Evolutionary conservation across 2,797 vertebrate species (phyloP).

Genomic region (Decapterus maruadsi): DNA sequence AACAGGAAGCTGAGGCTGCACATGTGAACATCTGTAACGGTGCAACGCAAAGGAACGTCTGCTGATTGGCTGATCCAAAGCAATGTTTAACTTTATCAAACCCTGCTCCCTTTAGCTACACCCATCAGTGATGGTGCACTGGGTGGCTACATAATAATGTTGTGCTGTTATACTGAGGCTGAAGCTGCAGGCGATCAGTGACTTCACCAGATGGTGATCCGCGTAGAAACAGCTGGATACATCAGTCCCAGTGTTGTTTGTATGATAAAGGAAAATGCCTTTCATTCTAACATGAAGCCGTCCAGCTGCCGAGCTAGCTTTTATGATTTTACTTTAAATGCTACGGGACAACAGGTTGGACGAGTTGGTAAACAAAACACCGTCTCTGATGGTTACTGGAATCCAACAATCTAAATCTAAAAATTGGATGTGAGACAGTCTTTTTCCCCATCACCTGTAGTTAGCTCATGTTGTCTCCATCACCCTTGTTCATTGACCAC

Average conservation of each 20-base stretch:
- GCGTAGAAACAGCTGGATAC: not conserved
- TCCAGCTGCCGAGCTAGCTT: not conserved
- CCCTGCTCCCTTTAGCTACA: not conserved
- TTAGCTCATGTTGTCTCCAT: not conserved
- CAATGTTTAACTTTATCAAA: not conserved
- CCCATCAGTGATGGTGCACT: not conserved
- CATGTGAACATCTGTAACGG: not conserved
- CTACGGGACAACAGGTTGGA: too few species aligned
- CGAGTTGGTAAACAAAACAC: not conserved
- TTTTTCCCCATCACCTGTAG: not conserved
- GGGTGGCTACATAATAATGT: not conserved
- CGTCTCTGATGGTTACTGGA: not conserved
- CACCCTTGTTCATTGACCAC: not conserved
- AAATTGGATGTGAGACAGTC: not conserved
- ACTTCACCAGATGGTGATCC: too few species aligned
- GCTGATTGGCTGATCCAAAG: not conserved
- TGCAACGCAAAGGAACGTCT: not conserved
- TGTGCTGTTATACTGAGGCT: not conserved
- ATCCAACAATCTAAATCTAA: not conserved
- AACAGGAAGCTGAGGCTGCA: not conserved
- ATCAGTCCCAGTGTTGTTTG: not conserved
- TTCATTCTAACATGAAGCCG: not conserved
- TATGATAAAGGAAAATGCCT: not conserved
- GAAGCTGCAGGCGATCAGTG: not conserved
- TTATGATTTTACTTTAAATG: not conserved